Evolutionary conservation across 2,888 invertebrate genomes (phyloP).

Genomic region (Xanthorhoe spadicearia): DNA sequence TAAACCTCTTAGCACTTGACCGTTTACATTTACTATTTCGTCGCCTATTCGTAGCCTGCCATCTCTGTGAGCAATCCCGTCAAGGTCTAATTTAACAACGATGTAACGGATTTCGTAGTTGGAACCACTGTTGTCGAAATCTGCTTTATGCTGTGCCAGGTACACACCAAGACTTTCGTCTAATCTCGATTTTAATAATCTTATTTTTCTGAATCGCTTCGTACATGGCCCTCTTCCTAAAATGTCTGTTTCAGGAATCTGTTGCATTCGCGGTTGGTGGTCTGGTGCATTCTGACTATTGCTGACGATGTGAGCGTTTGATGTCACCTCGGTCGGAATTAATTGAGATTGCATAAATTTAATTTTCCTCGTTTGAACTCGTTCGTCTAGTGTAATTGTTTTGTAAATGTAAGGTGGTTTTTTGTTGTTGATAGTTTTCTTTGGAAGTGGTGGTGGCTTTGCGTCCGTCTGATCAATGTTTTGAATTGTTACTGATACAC

Average conservation of each 20-base stretch:
- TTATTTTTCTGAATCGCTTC: conserved; percentile 86
- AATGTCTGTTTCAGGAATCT: conserved; percentile 67
- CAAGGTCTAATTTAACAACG: conserved; percentile 86
- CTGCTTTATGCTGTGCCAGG: conserved; percentile 87
- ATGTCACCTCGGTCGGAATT: conserved; percentile 65
- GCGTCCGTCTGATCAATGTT: conserved; percentile 68
- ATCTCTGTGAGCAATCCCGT: conserved; percentile 90
- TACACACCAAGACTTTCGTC: conserved; percentile 90
- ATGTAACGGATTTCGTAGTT: conserved; percentile 86
- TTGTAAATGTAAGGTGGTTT: conserved; percentile 75
- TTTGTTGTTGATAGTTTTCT: conserved; percentile 75
- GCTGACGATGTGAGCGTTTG: conserved; percentile 63
- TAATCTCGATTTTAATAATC: conserved; percentile 86
- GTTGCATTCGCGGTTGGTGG: conserved; percentile 60
- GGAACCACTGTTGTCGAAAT: conserved; percentile 77
- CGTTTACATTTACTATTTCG: conserved; percentile 95
- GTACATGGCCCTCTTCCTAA: conserved; percentile 85
- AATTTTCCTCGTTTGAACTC: conserved; percentile 80
- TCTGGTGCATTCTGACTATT: conserved; percentile 55
- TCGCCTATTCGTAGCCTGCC: conserved; percentile 93
- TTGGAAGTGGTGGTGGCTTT: conserved; percentile 78
- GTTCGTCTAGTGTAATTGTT: conserved; percentile 79
- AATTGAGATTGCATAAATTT: conserved; percentile 79
- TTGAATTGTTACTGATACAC: conserved; percentile 51
- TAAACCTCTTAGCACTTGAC: conserved; percentile 90